Evolutionary conservation across 1,140 invertebrate species (phyloP), one percentile per base, ranked within the genome.

Genomic region (Saxidomus purpurata): DNA sequence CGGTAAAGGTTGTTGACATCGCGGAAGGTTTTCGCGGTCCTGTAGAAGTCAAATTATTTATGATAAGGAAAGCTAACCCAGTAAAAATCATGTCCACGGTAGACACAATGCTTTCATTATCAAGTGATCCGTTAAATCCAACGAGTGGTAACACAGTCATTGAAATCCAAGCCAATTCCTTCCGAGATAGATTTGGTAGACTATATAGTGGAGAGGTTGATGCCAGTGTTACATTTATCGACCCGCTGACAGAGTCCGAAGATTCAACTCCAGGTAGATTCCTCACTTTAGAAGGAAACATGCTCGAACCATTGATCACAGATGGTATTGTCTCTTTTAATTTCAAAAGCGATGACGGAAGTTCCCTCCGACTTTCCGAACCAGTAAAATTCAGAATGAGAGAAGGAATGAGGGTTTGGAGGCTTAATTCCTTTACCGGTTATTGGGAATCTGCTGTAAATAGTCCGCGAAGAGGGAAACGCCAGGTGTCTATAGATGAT

Each of bases 171-270:
- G 52, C 71, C 0, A 79, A 79, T 47, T 79, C 85, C 1, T 77
- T 87, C 34, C 74, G 1, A 13, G 22, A 85, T 25, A 49, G 31
- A 25, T 13, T 2, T 17, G 83, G 83, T 36, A 76, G 28, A 19
- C 28, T 31, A 22, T 85, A 85, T 40, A 55, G n/a, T 36, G 61
- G 67, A 19, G 17, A 25, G 25, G 67, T 85, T 19, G n/a, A 52
- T 38, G 69, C 67, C 9, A 43, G 83, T 22, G 49, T 85, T 74
- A 85, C 83, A 85, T 55, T 74, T 19, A 52, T 55, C n/a, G 83
- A 71, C 47, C 3, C 63, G 17, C 25, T 9, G 0, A 38, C 15
- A 13, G 38, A 38, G 0, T 38, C 83, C 1, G 47, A 74, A 13
- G 47, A 31, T 1, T 28, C n/a, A 15, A 34, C 34, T 15, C 80